Evolutionary conservation across 2,113 vertebrate species (phyloP), one percentile per base, ranked within the genome.

Genomic region (Limanda limanda): DNA sequence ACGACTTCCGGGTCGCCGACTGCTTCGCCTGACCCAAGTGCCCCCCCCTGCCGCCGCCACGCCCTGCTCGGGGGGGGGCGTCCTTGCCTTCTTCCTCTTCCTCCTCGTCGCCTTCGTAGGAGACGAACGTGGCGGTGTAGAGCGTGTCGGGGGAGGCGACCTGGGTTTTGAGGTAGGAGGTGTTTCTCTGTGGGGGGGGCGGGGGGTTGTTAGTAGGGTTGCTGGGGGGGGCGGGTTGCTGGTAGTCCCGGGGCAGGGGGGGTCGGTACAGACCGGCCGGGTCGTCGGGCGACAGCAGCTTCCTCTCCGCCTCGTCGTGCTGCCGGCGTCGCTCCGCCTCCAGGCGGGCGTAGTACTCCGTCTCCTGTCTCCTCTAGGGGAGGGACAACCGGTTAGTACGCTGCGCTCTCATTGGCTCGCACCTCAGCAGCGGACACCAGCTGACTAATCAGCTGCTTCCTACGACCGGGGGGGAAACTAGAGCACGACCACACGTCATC

Each of bases 161-260:
- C 95, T 98, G 98, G 70, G 97, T 96, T 98, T 98, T 99, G 95
- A 99, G 97, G 97, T 96, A 98, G 95, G 97, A 98, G 93, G 97
- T 94, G 91, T 98, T 96, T 95, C 97, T 97, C 95, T 99, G 98
- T 88, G 98, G 97, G 70, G 97, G 98, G 92, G 97, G 96, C 74
- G 97, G 97, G 92, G 98, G 97, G 66, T 64, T 91, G 91, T 91
- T 93, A 92, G 84, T 91, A 90, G 89, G 82, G 94, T 93, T 91
- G 95, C 90, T 88, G 89, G 93, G 86, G 87, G 87, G 86, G 87
- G 87, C 88, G 83, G 94, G 94, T 91, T 96, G 96, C 90, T 97
- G 96, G 92, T 99, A 99, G 92, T 98, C 97, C 95, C 94, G 91
- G 84, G 98, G 98, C 82, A 97, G 97, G 1, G 97, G 98, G 83